Evolutionary conservation across 2,797 vertebrate species (phyloP).

Genomic region (Ctenosaura bakeri): DNA sequence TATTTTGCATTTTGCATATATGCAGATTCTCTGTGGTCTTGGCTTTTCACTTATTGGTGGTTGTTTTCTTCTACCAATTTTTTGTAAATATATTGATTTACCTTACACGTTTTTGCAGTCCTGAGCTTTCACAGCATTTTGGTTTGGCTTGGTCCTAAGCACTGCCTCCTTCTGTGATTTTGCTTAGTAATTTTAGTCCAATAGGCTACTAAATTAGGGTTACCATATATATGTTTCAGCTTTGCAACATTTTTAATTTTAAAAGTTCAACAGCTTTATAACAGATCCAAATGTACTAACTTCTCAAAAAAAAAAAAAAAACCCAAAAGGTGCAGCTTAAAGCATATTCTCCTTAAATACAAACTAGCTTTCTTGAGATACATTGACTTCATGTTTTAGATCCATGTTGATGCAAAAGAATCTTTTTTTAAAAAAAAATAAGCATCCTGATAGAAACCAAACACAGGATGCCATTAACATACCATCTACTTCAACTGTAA

Average conservation of each 20-base stretch:
- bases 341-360: conserved; percentile 83
- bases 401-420: conserved; percentile 82
- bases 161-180: no score
- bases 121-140: no score
- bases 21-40: no score
- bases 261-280: conserved; percentile 79
- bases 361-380: conserved; percentile 83
- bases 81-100: no score
- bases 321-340: conserved; percentile 84
- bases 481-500: conserved; percentile 68
- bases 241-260: conserved; percentile 82
- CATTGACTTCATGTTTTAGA: conserved; percentile 85
- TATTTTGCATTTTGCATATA: no score
- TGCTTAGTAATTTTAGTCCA: no score
- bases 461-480: conserved; percentile 72
- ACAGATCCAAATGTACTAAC: conserved; percentile 83
- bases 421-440: conserved; percentile 66
- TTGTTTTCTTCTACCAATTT: no score
- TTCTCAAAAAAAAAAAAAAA: conserved; percentile 85
- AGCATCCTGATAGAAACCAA: conserved; percentile 75
- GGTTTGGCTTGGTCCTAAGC: no score
- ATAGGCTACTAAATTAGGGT: no score
- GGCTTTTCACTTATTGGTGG: no score
- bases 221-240: no score
- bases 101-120: no score